These are phyloP conservation scores for Drosophila ochracea DNA, from an alignment of 2,888 invertebrate genomes.

Conservation along the genomic window DNA sequence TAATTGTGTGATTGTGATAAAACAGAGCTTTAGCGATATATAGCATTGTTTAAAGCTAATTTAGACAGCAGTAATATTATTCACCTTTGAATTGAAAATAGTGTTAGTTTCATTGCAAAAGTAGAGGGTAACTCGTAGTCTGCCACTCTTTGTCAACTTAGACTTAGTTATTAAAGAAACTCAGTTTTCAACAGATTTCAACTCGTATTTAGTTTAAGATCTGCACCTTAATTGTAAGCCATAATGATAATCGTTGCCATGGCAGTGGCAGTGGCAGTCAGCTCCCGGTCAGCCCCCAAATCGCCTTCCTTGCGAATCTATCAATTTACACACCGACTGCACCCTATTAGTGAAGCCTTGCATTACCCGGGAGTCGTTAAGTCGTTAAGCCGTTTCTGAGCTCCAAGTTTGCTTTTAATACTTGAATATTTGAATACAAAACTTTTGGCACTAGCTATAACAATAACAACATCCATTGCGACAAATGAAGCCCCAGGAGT, in stretches of 20 bases:
- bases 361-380: conserved; percentile 7
- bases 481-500: conserved; percentile 1
- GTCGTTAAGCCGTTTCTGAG: conserved; percentile 19
- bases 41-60: not conserved
- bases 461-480: not conserved
- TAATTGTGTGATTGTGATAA: not conserved
- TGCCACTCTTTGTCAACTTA: not conserved
- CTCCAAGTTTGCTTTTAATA: conserved; percentile 27
- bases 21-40: not conserved
- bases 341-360: conserved; percentile 8
- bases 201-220: conserved; percentile 21
- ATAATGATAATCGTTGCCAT: conserved; percentile 32
- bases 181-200: conserved; percentile 3
- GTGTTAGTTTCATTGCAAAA: too few species aligned
- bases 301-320: conserved; percentile 24
- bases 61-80: not conserved
- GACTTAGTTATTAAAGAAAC: not conserved
- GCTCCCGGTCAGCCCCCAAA: not conserved
- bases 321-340: conserved; percentile 57
- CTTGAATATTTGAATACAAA: conserved; percentile 33
- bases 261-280: conserved; percentile 30
- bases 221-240: conserved; percentile 36
- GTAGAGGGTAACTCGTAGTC: not conserved
- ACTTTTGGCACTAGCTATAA: conserved; percentile 4
- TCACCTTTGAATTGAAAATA: not conserved